phyloP scores from a whole-genome alignment of 2,113 vertebrate species.

The Dasyurus viverrinus region DNA sequence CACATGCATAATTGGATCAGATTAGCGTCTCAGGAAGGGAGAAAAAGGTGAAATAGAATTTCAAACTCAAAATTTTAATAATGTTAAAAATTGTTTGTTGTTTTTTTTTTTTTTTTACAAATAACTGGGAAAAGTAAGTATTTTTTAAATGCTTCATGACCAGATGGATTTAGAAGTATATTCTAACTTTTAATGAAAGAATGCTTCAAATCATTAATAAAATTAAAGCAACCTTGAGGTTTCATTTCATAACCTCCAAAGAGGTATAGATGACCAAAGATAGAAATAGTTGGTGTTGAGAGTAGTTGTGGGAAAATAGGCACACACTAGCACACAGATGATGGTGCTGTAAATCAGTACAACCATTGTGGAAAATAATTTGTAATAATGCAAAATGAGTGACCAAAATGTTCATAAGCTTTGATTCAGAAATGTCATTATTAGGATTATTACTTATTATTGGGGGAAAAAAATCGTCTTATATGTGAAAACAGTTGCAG shows the following conservation, averaged over 20 bases:
- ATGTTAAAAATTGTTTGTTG: background rate
- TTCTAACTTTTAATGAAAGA: background rate
- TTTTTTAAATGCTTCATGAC: background rate
- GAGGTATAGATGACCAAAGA: background rate
- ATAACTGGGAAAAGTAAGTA: background rate
- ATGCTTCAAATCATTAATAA: background rate
- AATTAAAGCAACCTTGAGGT: background rate
- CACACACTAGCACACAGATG: background rate
- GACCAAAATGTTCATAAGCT: background rate
- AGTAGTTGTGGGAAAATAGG: background rate
- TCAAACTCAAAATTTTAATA: background rate
- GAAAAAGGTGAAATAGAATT: background rate
- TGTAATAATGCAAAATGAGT: background rate
- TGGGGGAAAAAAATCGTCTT: background rate
- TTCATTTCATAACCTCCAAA: background rate
- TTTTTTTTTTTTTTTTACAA: background rate
- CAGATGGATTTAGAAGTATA: background rate
- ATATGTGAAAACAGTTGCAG: background rate
- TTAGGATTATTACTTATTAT: background rate
- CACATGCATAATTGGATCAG: background rate
- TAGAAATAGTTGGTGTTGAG: background rate
- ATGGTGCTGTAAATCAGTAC: background rate
- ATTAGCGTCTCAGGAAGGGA: background rate
- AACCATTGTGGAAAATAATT: background rate
- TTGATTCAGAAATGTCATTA: background rate